phyloP scores from a whole-genome alignment of 2,888 invertebrate genomes.

The Morpho deidamia region DNA sequence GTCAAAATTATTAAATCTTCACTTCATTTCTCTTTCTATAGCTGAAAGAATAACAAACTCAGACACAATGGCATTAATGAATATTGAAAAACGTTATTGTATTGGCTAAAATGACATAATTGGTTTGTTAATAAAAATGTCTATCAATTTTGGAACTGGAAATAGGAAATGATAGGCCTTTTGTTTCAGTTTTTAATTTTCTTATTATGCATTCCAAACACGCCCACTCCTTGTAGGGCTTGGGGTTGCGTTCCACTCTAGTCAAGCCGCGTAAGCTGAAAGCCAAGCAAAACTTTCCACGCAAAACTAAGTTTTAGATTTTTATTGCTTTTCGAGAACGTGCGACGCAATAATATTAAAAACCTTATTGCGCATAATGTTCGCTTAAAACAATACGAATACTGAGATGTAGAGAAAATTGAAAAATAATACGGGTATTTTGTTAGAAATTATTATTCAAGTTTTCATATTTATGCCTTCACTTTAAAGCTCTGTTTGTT shows the following conservation, averaged over 20 bases:
- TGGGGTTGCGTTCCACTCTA: constrained; percentile 56
- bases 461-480: too few species aligned
- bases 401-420: constrained; percentile 7
- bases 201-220: constrained; percentile 75
- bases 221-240: constrained; percentile 74
- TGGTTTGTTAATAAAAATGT: too few species aligned
- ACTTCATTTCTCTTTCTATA: too few species aligned
- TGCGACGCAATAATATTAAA: constrained; percentile 70
- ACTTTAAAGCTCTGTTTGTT: too few species aligned
- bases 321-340: constrained; percentile 75
- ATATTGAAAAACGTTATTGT: not conserved
- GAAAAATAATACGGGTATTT: constrained; percentile 4
- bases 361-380: constrained; percentile 43
- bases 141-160: constrained; percentile 4
- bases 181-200: constrained; percentile 75
- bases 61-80: too few species aligned
- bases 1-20: too few species aligned
- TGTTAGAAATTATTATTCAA: not conserved
- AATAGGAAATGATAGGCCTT: constrained; percentile 62
- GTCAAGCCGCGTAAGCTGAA: constrained; percentile 54
- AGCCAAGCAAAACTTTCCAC: constrained; percentile 66
- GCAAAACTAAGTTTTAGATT: constrained; percentile 70
- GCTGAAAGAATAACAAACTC: too few species aligned
- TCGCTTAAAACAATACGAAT: constrained; percentile 25
- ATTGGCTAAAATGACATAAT: constrained; percentile 8